A percentile compares a stretch with the other conserved stretches of the same genome.
These are phyloP conservation scores for Dromiciops gliroides DNA, from an alignment of 2,113 vertebrate species.

Conservation along the genomic window DNA sequence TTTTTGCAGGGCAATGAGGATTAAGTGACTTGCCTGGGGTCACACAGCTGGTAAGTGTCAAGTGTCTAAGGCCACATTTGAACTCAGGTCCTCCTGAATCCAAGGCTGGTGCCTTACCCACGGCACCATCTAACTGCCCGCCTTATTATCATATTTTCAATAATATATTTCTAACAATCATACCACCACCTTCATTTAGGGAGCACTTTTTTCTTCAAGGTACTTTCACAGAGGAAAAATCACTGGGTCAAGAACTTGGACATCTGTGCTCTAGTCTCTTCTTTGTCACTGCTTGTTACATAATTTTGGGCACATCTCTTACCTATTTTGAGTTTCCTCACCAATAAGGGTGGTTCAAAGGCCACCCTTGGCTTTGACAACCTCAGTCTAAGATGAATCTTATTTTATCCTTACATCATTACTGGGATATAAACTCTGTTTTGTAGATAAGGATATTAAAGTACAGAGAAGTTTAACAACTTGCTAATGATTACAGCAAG, in stretches of 20 bases:
- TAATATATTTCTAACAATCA: not conserved
- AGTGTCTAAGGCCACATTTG: too few species aligned
- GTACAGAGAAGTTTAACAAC: not conserved
- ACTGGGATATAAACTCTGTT: not conserved
- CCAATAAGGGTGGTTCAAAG: not conserved
- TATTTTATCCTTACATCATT: not conserved
- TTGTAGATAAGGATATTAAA: slow-evolving; percentile 28
- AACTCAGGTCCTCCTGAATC: too few species aligned
- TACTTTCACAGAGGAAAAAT: not conserved
- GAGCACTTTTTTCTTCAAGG: not conserved
- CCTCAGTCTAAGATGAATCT: not conserved
- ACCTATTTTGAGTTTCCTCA: not conserved
- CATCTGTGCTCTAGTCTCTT: not conserved
- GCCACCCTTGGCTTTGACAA: not conserved
- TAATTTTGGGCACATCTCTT: not conserved
- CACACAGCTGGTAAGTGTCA: too few species aligned
- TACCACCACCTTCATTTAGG: not conserved
- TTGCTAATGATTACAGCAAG: not conserved
- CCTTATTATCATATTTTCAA: not conserved
- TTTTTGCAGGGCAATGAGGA: too few species aligned
- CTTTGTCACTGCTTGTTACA: not conserved
- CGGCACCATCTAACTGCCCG: too few species aligned
- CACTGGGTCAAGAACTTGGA: not conserved
- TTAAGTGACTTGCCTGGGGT: too few species aligned
- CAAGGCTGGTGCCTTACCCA: too few species aligned